Evolutionary conservation across 37 sponge, comb jelly and placozoan species (phyloP).

Genomic region (Aphrocallistes beatrix): DNA sequence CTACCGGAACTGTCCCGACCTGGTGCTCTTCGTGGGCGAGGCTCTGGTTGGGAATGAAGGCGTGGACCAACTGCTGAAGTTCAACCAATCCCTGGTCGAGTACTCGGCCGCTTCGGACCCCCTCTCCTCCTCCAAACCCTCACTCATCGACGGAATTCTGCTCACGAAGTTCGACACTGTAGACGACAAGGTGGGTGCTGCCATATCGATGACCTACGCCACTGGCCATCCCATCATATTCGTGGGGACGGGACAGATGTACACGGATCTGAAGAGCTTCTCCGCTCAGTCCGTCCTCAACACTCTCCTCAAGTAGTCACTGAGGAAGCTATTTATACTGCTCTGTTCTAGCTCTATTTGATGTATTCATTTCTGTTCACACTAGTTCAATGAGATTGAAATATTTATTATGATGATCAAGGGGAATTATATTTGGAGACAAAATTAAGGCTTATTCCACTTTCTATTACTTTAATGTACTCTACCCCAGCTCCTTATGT

Average conservation of each 20-base stretch:
- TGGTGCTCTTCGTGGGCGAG: conserved; percentile 92
- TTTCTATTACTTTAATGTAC: no score
- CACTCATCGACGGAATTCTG: conserved; percentile 82
- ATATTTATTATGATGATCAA: no score
- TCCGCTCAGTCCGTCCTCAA: conserved; percentile 62
- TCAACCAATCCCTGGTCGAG: conserved; percentile 80
- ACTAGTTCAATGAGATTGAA: no score
- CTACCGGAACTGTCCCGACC: conserved; percentile 66
- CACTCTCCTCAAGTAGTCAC: conserved; percentile 51
- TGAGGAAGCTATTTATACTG: no score
- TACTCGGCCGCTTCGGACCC: conserved; percentile 23
- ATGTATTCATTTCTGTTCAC: no score
- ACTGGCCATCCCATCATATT: conserved; percentile 93
- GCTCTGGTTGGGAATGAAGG: conserved; percentile 96
- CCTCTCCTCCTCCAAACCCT: conserved; percentile 28
- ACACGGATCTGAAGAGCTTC: conserved; percentile 68
- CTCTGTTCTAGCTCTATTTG: no score
- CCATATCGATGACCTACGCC: conserved; percentile 92
- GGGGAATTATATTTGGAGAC: no score
- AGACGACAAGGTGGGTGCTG: conserved; percentile 97
- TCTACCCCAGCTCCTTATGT: no score
- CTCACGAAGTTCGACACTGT: conserved; percentile 96
- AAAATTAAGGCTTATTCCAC: no score
- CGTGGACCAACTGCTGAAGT: conserved; percentile 85
- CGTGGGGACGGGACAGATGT: conserved; percentile 89